Base-by-base conservation (phyloP, 2,113 vertebrate genomes). In the Rhipidura dahli region DNA sequence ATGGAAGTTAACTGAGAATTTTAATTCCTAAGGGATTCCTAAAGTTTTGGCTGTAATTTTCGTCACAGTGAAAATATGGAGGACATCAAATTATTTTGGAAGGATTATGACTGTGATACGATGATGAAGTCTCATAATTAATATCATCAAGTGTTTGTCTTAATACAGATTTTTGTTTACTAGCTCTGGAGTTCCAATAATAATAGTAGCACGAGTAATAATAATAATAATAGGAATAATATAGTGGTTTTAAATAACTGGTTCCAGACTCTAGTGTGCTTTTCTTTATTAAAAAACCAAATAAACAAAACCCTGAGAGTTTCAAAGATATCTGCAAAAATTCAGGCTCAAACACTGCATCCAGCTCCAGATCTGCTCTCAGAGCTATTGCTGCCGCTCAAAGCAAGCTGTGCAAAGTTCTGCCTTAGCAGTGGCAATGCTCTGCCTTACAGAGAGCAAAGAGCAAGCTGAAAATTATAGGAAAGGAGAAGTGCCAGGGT, bases 401-500 rank as follows among this genome's bases (percentile, higher is more conserved):
- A n/a, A 61, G 56, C 21, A 59, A 91, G 64, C 33, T 57, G 71
- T 73, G 42, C 61, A 18, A 97, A 95, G 87, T 94, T 94, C 45
- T 59, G 66, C 37, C 66, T 68, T 60, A 47, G 89, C 33, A 87
- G 70, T 75, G 86, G 57, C 71, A 86, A 75, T 27, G 56, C 50
- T 93, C 63, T 94, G 91, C 50, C 89, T 81, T 64, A 20, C 68
- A 80, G 88, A 92, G 96, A 90, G 80, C 91, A 94, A 92, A 94
- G 88, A 91, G 86, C 87, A 93, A 95, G 91, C 85, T 87, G 92
- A 94, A 97, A 97, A 96, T 95, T 57, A 93, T 49, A 96, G 92
- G n/a, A 85, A 93, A 57, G 56, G 66, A 93, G 93, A 96, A 96
- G 93, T 83, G 59, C 81, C 94, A 86, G 64, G 37, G 85, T 97